Percentiles rank a stretch among this genome's conserved stretches.
These are phyloP conservation scores for Anarhynchus alexandrinus DNA, from an alignment of 2,113 vertebrate genomes.

Conservation along the genomic window DNA sequence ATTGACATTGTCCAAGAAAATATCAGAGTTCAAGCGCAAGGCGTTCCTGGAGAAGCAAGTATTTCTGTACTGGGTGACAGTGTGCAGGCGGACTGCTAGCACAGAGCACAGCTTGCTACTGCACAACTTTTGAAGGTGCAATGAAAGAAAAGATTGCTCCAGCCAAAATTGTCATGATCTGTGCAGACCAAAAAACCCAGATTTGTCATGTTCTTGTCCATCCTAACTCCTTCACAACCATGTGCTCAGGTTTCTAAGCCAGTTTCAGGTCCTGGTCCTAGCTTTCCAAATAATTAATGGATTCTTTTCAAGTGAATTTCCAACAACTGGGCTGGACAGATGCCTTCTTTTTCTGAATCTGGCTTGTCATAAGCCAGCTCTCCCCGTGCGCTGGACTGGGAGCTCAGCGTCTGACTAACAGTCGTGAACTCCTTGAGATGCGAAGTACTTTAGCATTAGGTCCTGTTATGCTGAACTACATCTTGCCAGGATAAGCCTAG, in stretches of 20 bases:
- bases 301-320: not conserved
- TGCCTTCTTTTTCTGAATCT: not conserved
- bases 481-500: not conserved
- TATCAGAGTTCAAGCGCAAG: not conserved
- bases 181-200: not conserved
- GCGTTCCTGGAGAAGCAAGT: not conserved
- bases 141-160: not conserved
- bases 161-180: not conserved
- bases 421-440: not conserved
- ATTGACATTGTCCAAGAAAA: not conserved
- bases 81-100: not conserved
- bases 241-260: not conserved
- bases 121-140: rapidly evolving
- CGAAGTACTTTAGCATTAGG: not conserved
- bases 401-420: not conserved
- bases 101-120: not conserved
- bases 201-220: not conserved
- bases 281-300: not conserved
- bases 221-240: not conserved
- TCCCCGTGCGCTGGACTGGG: rapidly evolving
- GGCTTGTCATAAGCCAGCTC: not conserved
- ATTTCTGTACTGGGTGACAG: not conserved
- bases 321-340: not conserved
- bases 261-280: not conserved
- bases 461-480: not conserved